phyloP scores from a whole-genome alignment of 2,888 invertebrate genomes.

The Dendrolimus houi region DNA sequence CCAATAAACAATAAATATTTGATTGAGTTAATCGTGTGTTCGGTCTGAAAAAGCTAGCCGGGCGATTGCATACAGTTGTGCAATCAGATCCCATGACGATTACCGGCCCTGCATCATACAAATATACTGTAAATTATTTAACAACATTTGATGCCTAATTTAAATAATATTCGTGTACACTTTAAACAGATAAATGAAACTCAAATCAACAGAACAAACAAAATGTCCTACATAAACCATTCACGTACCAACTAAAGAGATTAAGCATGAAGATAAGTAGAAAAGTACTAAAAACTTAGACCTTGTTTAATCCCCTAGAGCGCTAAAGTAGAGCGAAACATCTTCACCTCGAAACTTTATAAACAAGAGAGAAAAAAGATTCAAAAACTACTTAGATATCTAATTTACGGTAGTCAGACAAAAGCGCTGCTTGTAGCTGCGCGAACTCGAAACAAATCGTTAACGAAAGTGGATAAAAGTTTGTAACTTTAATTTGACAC shows the following conservation, averaged over 20 bases:
- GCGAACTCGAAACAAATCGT: constrained; percentile 32
- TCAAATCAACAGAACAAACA: not conserved
- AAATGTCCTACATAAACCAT: not conserved
- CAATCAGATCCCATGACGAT: no score
- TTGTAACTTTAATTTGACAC: constrained; percentile 33
- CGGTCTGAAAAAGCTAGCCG: no score
- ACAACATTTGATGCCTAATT: no score
- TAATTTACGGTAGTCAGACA: constrained; percentile 28
- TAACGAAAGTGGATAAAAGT: constrained; percentile 29
- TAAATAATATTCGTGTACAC: no score
- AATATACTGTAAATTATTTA: no score
- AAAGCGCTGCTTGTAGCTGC: constrained; percentile 29
- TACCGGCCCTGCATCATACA: no score
- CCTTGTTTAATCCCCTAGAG: not conserved
- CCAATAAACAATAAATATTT: no score
- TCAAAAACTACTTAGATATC: constrained; percentile 22
- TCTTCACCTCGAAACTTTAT: not conserved
- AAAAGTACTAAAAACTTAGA: not conserved
- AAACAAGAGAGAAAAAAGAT: constrained; percentile 22
- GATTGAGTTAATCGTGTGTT: no score
- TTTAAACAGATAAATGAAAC: no score
- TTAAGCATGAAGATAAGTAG: not conserved
- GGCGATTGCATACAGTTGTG: no score
- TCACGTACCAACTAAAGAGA: not conserved
- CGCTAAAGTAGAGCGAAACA: not conserved